These are phyloP conservation scores for Galaxias olidus DNA, from an alignment of 2,797 vertebrate species.

Conservation along the genomic window DNA sequence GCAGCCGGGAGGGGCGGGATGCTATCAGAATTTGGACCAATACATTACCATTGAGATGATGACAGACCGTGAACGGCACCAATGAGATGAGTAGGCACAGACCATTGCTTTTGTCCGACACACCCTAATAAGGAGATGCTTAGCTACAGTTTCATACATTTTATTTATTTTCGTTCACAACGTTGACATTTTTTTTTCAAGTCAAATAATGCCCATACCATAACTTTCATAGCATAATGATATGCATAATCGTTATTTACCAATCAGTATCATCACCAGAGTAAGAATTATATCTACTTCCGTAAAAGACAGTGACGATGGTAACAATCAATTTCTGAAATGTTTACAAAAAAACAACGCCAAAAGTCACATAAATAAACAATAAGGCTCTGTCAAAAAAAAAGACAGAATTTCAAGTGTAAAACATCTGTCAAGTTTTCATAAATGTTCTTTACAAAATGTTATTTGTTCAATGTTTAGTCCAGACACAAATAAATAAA, in stretches of 20 bases:
- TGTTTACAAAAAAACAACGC: neutral
- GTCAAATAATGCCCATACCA: too few relatives aligned
- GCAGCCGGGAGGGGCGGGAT: neutral
- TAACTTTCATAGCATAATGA: too few relatives aligned
- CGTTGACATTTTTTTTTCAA: too few relatives aligned
- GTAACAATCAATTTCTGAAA: too few relatives aligned
- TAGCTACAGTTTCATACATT: too few relatives aligned
- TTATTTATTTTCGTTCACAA: too few relatives aligned
- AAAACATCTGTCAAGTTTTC: neutral
- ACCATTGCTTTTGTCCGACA: too few relatives aligned
- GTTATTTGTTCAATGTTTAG: neutral
- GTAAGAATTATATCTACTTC: too few relatives aligned
- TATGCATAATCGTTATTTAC: too few relatives aligned
- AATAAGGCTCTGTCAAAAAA: conserved; percentile 1
- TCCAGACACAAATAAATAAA: neutral
- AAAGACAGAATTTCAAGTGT: neutral
- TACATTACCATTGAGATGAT: conserved; percentile 15
- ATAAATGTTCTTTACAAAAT: conserved; percentile 1
- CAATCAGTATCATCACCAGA: too few relatives aligned
- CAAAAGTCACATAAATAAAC: conserved; percentile 3
- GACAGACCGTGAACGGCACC: conserved; percentile 37
- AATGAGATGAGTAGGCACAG: conserved; percentile 39
- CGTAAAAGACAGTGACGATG: too few relatives aligned
- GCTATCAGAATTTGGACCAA: conserved; percentile 41
- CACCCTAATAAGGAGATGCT: conserved; percentile 36